Percentiles rank a stretch among this genome's conserved stretches.
Evolutionary conservation across 2,888 invertebrate genomes (phyloP).

Genomic region (Scotopteryx bipunctaria): DNA sequence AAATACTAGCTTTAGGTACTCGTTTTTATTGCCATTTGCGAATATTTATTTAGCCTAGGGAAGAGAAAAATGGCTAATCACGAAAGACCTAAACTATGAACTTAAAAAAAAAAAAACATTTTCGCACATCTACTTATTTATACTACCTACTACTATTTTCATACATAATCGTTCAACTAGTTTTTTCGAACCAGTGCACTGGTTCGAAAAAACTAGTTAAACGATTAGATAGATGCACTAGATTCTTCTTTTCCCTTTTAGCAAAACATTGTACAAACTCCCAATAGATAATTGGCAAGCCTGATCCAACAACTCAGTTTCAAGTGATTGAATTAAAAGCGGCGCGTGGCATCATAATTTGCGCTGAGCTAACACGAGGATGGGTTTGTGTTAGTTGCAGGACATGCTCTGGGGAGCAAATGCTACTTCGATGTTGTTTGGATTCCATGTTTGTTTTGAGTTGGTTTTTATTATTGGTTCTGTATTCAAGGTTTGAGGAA

Average conservation of each 20-base stretch:
- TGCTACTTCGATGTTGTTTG: slow-evolving; percentile 9
- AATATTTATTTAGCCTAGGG: too few relatives aligned
- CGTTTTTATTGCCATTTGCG: too few relatives aligned
- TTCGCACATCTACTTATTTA: too few relatives aligned
- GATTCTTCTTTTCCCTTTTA: not conserved
- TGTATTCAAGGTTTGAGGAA: too few relatives aligned
- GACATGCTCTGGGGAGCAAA: slow-evolving; percentile 2
- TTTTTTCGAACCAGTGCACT: too few relatives aligned
- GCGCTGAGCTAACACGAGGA: slow-evolving; percentile 18
- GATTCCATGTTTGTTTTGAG: not conserved
- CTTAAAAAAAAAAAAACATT: too few relatives aligned
- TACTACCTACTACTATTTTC: too few relatives aligned
- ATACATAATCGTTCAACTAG: too few relatives aligned
- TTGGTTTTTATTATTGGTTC: not conserved
- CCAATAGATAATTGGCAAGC: not conserved
- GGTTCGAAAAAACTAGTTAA: too few relatives aligned
- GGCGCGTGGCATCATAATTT: slow-evolving; percentile 31
- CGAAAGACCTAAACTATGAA: too few relatives aligned
- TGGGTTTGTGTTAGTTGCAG: slow-evolving; percentile 11
- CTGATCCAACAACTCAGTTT: slow-evolving; percentile 15
- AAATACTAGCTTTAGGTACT: too few relatives aligned
- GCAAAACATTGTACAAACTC: not conserved
- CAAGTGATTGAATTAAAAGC: slow-evolving; percentile 26
- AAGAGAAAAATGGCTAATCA: too few relatives aligned
- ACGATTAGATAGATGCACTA: not conserved